A percentile compares a stretch with the other conserved stretches of the same genome.
Evolutionary conservation across 2,888 invertebrate genomes (phyloP).

Genomic region (Elgonia sp.): DNA sequence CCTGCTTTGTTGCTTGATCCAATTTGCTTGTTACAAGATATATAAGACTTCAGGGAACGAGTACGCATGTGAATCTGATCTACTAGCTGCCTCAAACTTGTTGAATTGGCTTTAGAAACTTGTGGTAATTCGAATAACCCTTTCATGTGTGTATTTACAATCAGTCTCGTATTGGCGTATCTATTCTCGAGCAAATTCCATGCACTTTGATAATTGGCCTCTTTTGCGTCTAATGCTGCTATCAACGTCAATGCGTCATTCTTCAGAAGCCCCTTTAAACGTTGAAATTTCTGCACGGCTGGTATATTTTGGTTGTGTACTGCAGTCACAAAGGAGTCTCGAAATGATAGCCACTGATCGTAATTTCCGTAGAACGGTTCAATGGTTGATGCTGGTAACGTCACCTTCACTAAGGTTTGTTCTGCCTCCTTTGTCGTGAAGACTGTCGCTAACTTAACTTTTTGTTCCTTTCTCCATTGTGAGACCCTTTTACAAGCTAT

Average conservation of each 20-base stretch:
- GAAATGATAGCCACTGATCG: conserved; percentile 37
- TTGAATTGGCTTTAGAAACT: background rate
- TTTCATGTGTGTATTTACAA: conserved; percentile 37
- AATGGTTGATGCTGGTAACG: conserved; percentile 2
- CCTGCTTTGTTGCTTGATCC: background rate
- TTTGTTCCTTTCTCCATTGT: background rate
- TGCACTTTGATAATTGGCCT: conserved; percentile 4
- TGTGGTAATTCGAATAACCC: background rate
- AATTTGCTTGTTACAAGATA: conserved; percentile 11
- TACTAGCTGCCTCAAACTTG: conserved; percentile 31
- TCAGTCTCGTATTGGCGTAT: conserved; percentile 33
- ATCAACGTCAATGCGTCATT: background rate
- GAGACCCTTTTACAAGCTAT: background rate
- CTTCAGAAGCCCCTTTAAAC: conserved; percentile 16
- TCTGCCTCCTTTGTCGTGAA: background rate
- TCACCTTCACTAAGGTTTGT: background rate
- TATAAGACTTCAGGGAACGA: conserved; percentile 28
- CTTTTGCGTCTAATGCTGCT: background rate
- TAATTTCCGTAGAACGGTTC: conserved; percentile 36
- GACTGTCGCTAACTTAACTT: background rate
- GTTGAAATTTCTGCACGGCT: conserved; percentile 35
- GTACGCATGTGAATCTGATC: conserved; percentile 16
- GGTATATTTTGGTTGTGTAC: conserved; percentile 37
- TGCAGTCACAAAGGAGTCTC: conserved; percentile 1
- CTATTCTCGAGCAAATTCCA: conserved; percentile 24